Evolutionary conservation across 1,140 invertebrate genomes (phyloP).

Genomic region (Saxidomus purpurata): DNA sequence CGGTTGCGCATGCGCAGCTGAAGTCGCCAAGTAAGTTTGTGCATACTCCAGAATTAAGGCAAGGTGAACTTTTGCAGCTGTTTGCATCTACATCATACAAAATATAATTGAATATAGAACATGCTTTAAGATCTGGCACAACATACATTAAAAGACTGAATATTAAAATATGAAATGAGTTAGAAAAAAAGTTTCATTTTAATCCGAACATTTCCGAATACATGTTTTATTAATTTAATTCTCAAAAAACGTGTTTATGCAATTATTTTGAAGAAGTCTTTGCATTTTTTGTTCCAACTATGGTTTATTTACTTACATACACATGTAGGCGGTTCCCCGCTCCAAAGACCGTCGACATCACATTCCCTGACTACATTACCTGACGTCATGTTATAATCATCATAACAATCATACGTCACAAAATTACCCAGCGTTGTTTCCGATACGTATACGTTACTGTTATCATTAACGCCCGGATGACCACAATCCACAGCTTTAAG

Average conservation of each 20-base stretch:
- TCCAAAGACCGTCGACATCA: background rate
- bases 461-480: background rate
- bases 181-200: too few species aligned
- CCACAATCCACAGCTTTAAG: too few species aligned
- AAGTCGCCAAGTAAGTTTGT: background rate
- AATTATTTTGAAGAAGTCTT: too few species aligned
- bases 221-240: too few species aligned
- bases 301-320: background rate
- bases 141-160: background rate
- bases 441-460: background rate
- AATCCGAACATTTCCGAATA: too few species aligned
- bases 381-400: background rate
- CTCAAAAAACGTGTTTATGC: too few species aligned
- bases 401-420: background rate
- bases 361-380: background rate
- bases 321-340: background rate
- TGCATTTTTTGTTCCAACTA: too few species aligned
- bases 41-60: background rate
- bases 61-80: constrained; percentile 10
- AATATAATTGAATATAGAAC: background rate
- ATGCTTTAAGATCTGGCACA: background rate
- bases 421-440: background rate
- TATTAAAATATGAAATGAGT: too few species aligned
- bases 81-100: background rate
- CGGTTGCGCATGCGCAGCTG: background rate